Conservation (phyloP, 2,113 vertebrate species). For the Hydrolagus affinis region DNA sequence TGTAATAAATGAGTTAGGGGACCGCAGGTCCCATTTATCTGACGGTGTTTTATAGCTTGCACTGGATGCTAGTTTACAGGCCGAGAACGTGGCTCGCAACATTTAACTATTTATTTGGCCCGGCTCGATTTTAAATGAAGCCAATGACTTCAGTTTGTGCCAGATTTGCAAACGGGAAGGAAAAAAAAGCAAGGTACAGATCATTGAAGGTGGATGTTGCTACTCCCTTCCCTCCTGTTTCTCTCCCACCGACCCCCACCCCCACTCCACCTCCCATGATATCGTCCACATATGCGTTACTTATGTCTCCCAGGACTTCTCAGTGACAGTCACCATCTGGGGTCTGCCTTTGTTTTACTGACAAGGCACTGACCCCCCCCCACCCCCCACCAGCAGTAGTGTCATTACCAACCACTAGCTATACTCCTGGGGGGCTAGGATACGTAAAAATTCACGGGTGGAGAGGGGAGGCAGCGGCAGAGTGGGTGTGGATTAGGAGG, state of each 20-base stretch:
- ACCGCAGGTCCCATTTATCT: neutral
- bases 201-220: neutral
- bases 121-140: neutral
- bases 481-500: too few species aligned
- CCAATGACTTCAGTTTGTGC: neutral
- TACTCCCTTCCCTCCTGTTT: neutral
- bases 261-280: neutral
- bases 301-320: neutral
- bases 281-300: neutral
- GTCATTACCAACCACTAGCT: neutral
- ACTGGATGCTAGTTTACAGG: neutral
- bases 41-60: neutral
- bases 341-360: neutral
- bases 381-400: too few species aligned
- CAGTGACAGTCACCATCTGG: neutral
- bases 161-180: too few species aligned
- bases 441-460: neutral
- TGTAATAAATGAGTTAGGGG: neutral
- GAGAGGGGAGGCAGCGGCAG: neutral
- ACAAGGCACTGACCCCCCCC: neutral
- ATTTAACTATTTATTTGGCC: neutral
- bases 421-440: neutral
- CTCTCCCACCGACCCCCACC: neutral
- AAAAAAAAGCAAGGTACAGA: neutral
- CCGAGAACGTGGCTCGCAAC: neutral